Evolutionary conservation across 2,113 vertebrate species (phyloP).

Genomic region (Synchiropus splendidus): DNA sequence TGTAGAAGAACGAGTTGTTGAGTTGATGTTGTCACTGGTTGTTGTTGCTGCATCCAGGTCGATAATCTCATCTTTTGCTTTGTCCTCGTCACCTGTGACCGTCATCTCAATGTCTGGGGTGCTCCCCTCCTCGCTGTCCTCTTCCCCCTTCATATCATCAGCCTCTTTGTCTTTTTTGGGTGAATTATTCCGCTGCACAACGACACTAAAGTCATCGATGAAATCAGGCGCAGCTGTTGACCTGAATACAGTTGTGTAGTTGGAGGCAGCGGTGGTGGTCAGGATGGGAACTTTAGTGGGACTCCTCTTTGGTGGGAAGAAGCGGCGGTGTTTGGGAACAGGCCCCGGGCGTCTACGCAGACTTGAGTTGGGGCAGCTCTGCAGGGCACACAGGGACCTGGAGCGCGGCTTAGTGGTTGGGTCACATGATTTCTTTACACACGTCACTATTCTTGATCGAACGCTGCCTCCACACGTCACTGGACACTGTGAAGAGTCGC

Average conservation of each 20-base stretch:
- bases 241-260: conserved; percentile 14
- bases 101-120: conserved; percentile 38
- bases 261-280: conserved; percentile 11
- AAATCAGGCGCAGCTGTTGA: conserved; percentile 24
- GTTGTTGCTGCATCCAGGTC: conserved; percentile 37
- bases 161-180: conserved; percentile 1
- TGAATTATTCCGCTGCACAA: conserved; percentile 16
- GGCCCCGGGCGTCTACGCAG: conserved; percentile 47
- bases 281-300: conserved; percentile 10
- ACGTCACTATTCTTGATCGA: conserved; percentile 76
- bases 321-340: conserved; percentile 21
- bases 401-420: conserved; percentile 76
- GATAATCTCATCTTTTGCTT: conserved; percentile 36
- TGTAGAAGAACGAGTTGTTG: background rate
- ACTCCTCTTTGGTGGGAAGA: conserved; percentile 28
- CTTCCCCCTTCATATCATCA: conserved; percentile 7
- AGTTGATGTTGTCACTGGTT: no score
- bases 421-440: conserved; percentile 71
- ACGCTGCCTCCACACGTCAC: conserved; percentile 87
- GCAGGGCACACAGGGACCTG: conserved; percentile 82
- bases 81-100: conserved; percentile 40
- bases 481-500: conserved; percentile 71
- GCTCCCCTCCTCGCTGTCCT: conserved; percentile 56
- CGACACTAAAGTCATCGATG: conserved; percentile 28
- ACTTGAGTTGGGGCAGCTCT: conserved; percentile 71